phyloP scores from a whole-genome alignment of 2,113 vertebrate species.

The Paradoxurus hermaphroditus region DNA sequence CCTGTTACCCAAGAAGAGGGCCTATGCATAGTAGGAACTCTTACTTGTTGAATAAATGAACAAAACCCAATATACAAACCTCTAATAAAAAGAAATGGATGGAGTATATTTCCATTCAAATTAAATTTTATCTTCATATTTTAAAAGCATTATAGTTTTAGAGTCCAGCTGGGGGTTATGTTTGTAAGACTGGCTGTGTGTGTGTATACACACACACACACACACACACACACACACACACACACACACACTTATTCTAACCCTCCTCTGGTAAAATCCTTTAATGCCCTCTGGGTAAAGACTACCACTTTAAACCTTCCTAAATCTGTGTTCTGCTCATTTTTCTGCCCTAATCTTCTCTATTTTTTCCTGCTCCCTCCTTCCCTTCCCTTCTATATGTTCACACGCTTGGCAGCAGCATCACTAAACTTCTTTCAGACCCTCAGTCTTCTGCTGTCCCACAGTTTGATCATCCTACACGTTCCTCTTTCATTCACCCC shows the following conservation, averaged over 20 bases:
- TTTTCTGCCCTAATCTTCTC: not conserved
- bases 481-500: not conserved
- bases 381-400: not conserved
- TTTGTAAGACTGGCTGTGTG: not conserved
- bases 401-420: not conserved
- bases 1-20: not conserved
- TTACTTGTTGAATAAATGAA: not conserved
- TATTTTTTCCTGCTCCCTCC: not conserved
- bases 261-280: not conserved
- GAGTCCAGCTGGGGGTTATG: not conserved
- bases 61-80: not conserved
- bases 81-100: not conserved
- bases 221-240: too few species aligned
- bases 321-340: not conserved
- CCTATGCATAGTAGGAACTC: not conserved
- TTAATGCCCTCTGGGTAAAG: not conserved
- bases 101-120: not conserved
- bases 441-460: not conserved
- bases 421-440: not conserved
- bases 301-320: not conserved
- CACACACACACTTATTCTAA: not conserved
- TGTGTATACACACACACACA: not conserved
- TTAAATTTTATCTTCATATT: not conserved
- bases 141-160: slow-evolving; percentile 12
- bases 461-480: not conserved